Base-by-base conservation (phyloP, 2,888 invertebrate species). In the Pimpla rufipes region DNA sequence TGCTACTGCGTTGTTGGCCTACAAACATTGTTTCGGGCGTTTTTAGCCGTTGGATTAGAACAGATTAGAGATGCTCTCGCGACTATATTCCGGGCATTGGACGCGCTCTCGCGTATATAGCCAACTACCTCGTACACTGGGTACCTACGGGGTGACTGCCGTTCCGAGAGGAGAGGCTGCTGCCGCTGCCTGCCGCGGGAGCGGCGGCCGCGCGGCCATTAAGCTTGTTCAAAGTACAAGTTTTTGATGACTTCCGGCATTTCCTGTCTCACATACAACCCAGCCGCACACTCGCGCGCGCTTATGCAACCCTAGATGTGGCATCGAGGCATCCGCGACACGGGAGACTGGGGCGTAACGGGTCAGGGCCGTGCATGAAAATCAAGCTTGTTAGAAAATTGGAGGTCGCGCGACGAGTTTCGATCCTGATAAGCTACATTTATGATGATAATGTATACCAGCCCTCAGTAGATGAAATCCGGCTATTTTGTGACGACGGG, bases 221-320 rank as follows among this genome's bases (percentile, higher is more conserved):
- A 71, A 52, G 70, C 81, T 86, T 83, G 87, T 87, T 85, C 89
- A 87, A 88, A 88, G 88, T 87, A 83, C 86, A 89, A 90, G 87
- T 90, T 89, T 88, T 88, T 88, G 88, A 89, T 87, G 89, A 90
- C 88, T 90, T 88, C 87, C 87, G 88, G 76, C 77, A 64, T 78
- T 62, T 52, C 52, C 79, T 62, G 47, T 66, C 52, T 64, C 71
- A 13, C 45, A 23, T 23, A 7, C 40, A 57, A 18, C 47, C 57
- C 40, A 57, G 29, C 47, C 57, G 13, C 70, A 59, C 35, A 47
- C 23, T 18, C 37, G 35, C n/a, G 23, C 47, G 29, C 42, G 29
- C 7, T 59, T 18, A 64, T 47, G 29, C 35, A 18, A 18, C 45
- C n/a, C 10, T 16, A 3, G 29, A 62, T 50, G 37, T 8, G 62